Base-by-base conservation (phyloP, 2,888 invertebrate species). In the Tachina fera region DNA sequence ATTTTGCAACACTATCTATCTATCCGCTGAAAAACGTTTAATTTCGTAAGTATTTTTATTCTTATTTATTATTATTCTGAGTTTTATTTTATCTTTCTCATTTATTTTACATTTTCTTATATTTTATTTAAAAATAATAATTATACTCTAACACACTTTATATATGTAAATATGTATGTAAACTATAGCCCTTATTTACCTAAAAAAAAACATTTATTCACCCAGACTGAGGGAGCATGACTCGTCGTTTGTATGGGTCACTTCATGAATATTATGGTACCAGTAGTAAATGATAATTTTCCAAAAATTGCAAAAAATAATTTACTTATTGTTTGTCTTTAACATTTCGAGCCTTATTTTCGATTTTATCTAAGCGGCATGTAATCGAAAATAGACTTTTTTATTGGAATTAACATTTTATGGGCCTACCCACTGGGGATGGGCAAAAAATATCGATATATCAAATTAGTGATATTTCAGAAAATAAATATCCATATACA, bases 31-130 rank as follows among this genome's bases (percentile, higher is more conserved):
- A 71, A 61, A 49, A 77, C n/a, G 13, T 70, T 56, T 63, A 58
- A 74, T 72, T 86, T 83, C 63, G 83, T 83, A 83, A 83, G 83
- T 83, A 60, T 65, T 13, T 70, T 56, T 80, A 56, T 75, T n/a
- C n/a, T n/a, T 63, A 43, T 78, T 65, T 19, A 53, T 63, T n/a
- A 19, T 47, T 72, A 49, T 43, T 60, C 47, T 71, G n/a, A 16
- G 16, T 49, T 39, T 61, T 49, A 31, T 43, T 11, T 31, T 63
- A 51, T 45, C 71, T 16, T 47, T 60, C 16, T 39, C 61, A 45
- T 56, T 31, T 39, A 14, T 51, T 70, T 13, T 8, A 19, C 3
- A 3, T 56, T n/a, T 39, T 45, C 22, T n/a, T 22, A 22, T 61
- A 53, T 67, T 47, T n/a, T 11, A 0, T 43, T 61, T 16, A 6